Percentiles rank a stretch among this genome's conserved stretches.
Evolutionary conservation across 2,113 vertebrate species (phyloP).

Genomic region (Oreochromis aureus): DNA sequence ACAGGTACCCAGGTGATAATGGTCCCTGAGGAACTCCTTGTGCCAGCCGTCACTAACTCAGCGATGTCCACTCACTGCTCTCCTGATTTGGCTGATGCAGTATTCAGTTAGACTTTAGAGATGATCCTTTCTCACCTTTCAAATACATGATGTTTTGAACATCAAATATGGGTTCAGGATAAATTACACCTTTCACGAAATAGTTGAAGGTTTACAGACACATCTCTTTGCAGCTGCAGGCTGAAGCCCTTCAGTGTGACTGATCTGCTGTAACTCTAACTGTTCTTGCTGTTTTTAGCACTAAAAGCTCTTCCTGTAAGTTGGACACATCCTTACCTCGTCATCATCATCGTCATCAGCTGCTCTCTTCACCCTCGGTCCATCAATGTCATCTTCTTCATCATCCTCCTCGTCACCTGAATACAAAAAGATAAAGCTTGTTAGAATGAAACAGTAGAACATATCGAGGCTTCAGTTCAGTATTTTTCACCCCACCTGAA

Average conservation of each 20-base stretch:
- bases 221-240: not conserved
- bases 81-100: not conserved
- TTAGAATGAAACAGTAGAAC: not conserved
- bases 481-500: not conserved
- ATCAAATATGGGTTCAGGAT: not conserved
- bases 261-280: not conserved
- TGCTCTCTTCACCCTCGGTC: conserved; percentile 80
- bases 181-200: accelerated
- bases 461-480: not conserved
- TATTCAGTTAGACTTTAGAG: not conserved
- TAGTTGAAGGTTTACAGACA: not conserved
- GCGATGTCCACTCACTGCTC: not conserved
- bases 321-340: conserved; percentile 24
- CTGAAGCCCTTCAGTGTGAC: not conserved
- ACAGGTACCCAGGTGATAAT: too few relatives aligned
- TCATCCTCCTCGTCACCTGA: conserved; percentile 83
- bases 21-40: not conserved
- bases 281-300: not conserved
- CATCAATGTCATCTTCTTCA: conserved; percentile 83
- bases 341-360: conserved; percentile 79
- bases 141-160: not conserved
- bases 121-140: not conserved
- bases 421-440: not conserved
- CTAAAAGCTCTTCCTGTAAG: not conserved
- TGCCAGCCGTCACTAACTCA: not conserved